phyloP scores from a whole-genome alignment of 35 echinoderm and acorn worm genomes.

The Diadema setosum region DNA sequence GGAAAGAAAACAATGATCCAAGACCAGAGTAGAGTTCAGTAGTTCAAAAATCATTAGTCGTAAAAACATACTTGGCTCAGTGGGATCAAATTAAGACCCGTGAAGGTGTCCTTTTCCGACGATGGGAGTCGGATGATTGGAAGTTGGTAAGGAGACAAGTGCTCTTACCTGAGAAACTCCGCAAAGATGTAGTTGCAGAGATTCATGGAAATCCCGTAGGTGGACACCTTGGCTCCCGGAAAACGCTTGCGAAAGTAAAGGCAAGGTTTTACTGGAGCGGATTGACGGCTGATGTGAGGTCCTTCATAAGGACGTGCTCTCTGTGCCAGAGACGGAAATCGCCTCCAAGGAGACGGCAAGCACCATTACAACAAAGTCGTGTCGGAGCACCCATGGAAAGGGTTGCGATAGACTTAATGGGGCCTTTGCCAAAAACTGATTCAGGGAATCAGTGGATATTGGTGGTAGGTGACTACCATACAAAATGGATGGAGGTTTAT shows the following conservation, averaged over 20 bases:
- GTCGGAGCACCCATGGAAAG: no score
- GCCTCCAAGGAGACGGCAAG: background rate
- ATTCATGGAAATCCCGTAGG: no score
- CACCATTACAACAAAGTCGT: slow-evolving; percentile 7
- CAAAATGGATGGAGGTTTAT: no score
- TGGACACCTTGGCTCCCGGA: no score
- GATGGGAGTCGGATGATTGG: slow-evolving; percentile 4
- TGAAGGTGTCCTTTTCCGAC: background rate
- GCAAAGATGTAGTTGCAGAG: no score
- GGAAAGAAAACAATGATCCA: background rate
- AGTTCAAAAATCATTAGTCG: background rate
- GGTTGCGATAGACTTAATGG: no score
- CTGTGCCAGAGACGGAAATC: slow-evolving; percentile 2
- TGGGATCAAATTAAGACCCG: background rate
- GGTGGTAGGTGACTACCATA: no score
- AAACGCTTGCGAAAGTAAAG: no score
- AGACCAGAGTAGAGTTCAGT: slow-evolving; percentile 9
- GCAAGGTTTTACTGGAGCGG: no score
- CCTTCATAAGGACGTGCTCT: background rate
- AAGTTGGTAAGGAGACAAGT: background rate
- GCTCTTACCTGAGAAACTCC: background rate
- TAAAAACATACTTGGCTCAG: no score
- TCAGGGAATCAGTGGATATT: no score
- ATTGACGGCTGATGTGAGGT: background rate
- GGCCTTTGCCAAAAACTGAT: no score